A percentile compares a stretch with the other conserved stretches of the same genome.
These are phyloP conservation scores for Drosophila navojoa DNA, from an alignment of 1,140 invertebrate species.

Conservation along the genomic window DNA sequence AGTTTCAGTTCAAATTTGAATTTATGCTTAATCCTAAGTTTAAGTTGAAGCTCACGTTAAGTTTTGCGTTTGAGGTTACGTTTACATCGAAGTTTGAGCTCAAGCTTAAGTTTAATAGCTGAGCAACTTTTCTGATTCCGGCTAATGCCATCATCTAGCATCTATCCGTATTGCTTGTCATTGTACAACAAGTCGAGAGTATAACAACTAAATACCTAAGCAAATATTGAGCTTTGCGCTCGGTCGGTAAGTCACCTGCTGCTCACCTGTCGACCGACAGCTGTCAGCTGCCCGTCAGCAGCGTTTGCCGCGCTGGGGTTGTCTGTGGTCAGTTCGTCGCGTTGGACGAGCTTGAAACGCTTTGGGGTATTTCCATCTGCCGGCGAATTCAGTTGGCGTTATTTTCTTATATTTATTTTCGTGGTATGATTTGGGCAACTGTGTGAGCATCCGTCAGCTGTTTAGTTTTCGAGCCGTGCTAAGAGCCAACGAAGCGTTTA, in stretches of 20 bases:
- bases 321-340: constrained; percentile 63
- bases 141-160: too few relatives aligned
- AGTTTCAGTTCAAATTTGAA: too few relatives aligned
- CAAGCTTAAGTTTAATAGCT: too few relatives aligned
- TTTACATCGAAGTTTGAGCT: too few relatives aligned
- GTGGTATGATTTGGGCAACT: constrained; percentile 23
- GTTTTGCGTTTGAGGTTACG: too few relatives aligned
- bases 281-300: constrained; percentile 1
- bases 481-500: constrained; percentile 28
- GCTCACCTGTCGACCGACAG: constrained; percentile 5
- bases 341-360: background rate
- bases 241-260: constrained; percentile 36
- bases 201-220: constrained; percentile 27
- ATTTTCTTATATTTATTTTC: constrained; percentile 12
- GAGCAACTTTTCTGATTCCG: too few relatives aligned
- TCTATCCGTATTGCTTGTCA: background rate
- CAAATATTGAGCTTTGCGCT: constrained; percentile 31
- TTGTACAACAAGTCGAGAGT: constrained; percentile 1
- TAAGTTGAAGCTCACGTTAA: too few relatives aligned
- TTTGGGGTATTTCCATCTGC: constrained; percentile 36
- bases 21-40: too few relatives aligned
- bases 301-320: constrained; percentile 10
- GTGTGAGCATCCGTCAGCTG: constrained; percentile 5
- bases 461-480: constrained; percentile 2
- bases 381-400: constrained; percentile 5